A percentile compares a stretch with the other conserved stretches of the same genome.
Conservation (phyloP, 2,888 invertebrate species). For the Agrochola litura region DNA sequence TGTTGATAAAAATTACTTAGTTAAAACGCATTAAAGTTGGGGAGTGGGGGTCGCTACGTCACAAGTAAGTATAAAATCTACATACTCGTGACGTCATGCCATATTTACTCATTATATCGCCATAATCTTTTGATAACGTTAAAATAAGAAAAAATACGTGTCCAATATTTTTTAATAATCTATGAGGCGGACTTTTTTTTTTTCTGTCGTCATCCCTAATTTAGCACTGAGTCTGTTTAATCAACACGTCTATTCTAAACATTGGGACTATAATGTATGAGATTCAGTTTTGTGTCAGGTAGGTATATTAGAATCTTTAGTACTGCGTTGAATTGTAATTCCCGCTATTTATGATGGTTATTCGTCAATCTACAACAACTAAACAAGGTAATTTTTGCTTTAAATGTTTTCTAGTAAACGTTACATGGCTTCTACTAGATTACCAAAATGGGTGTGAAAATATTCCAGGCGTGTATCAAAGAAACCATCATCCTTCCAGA, state of each 20-base stretch:
- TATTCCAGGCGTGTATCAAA: not conserved
- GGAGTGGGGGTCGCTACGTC: too few species aligned
- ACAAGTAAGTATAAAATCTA: too few species aligned
- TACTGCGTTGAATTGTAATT: constrained; percentile 22
- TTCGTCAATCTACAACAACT: constrained; percentile 43
- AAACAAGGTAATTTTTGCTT: not conserved
- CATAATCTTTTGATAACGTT: too few species aligned
- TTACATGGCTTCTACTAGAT: not conserved
- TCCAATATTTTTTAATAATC: too few species aligned
- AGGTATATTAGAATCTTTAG: constrained; percentile 14
- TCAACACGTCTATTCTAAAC: constrained; percentile 9
- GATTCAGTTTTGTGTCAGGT: constrained; percentile 37
- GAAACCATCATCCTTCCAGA: not conserved
- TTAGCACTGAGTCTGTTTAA: constrained; percentile 9
- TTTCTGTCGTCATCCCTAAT: not conserved
- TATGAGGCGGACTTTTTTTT: too few species aligned
- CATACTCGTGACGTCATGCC: too few species aligned
- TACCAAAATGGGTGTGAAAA: not conserved
- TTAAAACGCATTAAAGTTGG: too few species aligned
- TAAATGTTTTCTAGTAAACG: not conserved
- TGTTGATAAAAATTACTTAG: too few species aligned
- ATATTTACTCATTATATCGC: too few species aligned
- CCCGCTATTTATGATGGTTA: constrained; percentile 12
- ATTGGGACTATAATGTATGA: constrained; percentile 35
- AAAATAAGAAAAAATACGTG: too few species aligned